Evolutionary conservation across 2,888 invertebrate species (phyloP).

Genomic region (Odontocolon sp.): DNA sequence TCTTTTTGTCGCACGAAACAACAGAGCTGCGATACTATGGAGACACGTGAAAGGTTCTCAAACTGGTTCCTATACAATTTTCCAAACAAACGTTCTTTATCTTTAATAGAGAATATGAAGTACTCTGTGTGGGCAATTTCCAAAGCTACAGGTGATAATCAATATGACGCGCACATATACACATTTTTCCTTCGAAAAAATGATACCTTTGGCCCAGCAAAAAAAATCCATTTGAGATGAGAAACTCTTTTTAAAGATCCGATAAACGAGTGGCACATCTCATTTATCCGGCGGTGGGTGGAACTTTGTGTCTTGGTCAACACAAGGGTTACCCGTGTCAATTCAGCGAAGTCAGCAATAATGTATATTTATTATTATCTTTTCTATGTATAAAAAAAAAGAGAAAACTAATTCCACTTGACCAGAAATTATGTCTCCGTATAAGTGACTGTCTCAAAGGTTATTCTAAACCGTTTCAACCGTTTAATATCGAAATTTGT

Average conservation of each 20-base stretch:
- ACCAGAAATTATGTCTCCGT: neutral
- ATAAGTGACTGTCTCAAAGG: constrained; percentile 2
- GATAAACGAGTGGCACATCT: constrained; percentile 61
- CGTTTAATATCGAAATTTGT: constrained; percentile 18
- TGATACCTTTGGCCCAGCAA: too few species aligned
- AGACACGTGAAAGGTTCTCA: constrained; percentile 66
- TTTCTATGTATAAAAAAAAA: constrained; percentile 3
- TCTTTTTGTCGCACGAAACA: too few species aligned
- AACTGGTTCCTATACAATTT: constrained; percentile 50
- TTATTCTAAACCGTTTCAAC: constrained; percentile 15
- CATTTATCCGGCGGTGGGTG: constrained; percentile 70
- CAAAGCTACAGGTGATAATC: too few species aligned
- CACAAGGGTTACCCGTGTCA: constrained; percentile 65
- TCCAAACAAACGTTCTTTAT: too few species aligned
- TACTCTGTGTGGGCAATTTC: too few species aligned
- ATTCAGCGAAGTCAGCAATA: constrained; percentile 62
- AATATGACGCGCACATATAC: too few species aligned
- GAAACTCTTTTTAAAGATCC: constrained; percentile 45
- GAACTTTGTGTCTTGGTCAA: constrained; percentile 61
- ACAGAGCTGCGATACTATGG: constrained; percentile 23
- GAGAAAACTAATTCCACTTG: constrained; percentile 5
- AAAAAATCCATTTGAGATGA: too few species aligned
- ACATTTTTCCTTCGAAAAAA: too few species aligned
- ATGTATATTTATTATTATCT: constrained; percentile 56
- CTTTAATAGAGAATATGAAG: neutral